Evolutionary conservation across 53 echinoderm and acorn worm species (phyloP).

Genomic region (Paracentrotus lividus): DNA sequence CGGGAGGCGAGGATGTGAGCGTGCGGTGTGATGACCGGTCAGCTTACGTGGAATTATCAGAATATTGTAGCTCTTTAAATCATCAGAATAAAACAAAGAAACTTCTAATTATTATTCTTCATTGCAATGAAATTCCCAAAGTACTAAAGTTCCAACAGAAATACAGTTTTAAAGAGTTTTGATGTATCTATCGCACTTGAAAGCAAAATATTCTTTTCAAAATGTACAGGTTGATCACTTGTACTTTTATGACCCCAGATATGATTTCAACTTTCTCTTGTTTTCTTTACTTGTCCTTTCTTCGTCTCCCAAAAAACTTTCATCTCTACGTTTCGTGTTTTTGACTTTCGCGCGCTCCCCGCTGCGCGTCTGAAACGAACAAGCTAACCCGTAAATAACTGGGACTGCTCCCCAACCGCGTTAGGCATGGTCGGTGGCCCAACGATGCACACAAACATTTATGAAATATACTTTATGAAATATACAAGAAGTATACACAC

Average conservation of each 20-base stretch:
- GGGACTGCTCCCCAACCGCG: constrained; percentile 47
- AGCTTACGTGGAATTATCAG: neutral
- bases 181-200: neutral
- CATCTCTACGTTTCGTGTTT: constrained; percentile 49
- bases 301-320: neutral
- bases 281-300: neutral
- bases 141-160: neutral
- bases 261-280: neutral
- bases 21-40: constrained; percentile 6
- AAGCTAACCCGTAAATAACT: constrained; percentile 64
- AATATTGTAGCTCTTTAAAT: neutral
- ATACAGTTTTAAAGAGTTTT: neutral
- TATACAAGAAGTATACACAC: constrained; percentile 35
- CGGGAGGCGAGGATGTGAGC: constrained; percentile 29
- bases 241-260: constrained; percentile 37
- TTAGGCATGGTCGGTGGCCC: constrained; percentile 58
- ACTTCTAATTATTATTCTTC: neutral
- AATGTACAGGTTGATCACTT: neutral
- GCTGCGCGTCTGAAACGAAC: constrained; percentile 60
- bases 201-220: neutral
- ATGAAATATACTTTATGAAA: constrained; percentile 63
- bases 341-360: constrained; percentile 71
- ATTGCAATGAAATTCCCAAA: neutral
- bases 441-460: constrained; percentile 14
- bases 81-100: neutral